Evolutionary conservation across 2,888 invertebrate species (phyloP).

Genomic region (Apamea anceps): DNA sequence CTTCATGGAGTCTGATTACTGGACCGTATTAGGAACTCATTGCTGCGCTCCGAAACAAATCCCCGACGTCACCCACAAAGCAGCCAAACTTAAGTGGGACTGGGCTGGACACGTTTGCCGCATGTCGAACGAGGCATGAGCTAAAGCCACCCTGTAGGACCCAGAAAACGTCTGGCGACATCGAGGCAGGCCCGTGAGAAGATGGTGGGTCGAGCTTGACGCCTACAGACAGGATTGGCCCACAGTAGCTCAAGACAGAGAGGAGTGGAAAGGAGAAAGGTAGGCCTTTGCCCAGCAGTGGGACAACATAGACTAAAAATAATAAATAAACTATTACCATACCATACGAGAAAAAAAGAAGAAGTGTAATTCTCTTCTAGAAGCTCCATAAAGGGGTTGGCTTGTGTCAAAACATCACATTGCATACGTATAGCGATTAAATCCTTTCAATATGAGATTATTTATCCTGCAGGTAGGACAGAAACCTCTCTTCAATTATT

Average conservation of each 20-base stretch:
- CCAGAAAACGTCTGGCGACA: not conserved
- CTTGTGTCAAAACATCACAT: not conserved
- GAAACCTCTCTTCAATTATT: too few species aligned
- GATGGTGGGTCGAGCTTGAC: not conserved
- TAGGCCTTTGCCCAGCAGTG: not conserved
- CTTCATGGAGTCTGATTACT: not conserved
- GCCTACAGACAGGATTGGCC: not conserved
- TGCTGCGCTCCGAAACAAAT: not conserved
- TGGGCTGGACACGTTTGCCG: not conserved
- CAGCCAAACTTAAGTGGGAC: not conserved
- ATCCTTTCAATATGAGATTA: not conserved
- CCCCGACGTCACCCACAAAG: not conserved
- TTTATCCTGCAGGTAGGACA: not conserved
- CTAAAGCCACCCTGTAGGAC: not conserved
- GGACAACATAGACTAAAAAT: not conserved
- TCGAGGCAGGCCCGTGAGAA: not conserved
- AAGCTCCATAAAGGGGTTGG: not conserved
- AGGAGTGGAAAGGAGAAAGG: not conserved
- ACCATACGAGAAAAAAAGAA: not conserved
- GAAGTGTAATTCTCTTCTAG: not conserved
- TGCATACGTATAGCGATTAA: not conserved
- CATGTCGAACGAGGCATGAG: not conserved
- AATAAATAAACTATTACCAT: not conserved
- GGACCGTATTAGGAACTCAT: not conserved
- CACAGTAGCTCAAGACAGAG: not conserved